Base-by-base conservation (phyloP, 2,888 invertebrate species). In the Stenchaetothrips biformis region DNA sequence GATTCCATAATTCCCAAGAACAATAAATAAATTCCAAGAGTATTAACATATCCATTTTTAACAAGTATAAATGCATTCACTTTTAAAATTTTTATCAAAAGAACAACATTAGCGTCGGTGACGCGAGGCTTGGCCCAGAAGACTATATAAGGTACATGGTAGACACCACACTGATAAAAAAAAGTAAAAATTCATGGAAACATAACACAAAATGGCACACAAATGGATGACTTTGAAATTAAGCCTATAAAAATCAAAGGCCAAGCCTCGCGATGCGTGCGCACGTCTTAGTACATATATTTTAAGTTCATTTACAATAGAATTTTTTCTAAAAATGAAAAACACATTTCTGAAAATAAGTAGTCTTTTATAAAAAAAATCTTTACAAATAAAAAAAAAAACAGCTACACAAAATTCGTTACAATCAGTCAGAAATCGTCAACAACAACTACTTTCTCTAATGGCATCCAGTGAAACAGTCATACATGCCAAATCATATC, bases 281-380 rank as follows among this genome's bases (percentile, higher is more conserved):
- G 67, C 25, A 74, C 21, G 59, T 25, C 21, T 74, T 74, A 25
- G 11, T 21, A 67, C n/a, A 67, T 67, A 80, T 80, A 80, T 80
- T 81, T 78, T 78, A 81, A 79, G 67, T 81, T 59, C 53, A 81
- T 79, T 81, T 79, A 79, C 78, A 80, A 80, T 67, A 77, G 79
- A 79, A 78, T 77, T 53, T 78, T 67, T 77, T 74, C 78, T 79
- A 77, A 59, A 74, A 53, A 74, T 80, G 77, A 81, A 80, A 74
- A 79, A 79, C 74, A 81, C 79, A 80, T 80, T 82, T 81, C 81
- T 83, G 62, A 79, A 80, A 83, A 82, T 81, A 81, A 79, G 81
- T 81, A 81, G 80, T 79, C 79, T 80, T 80, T 78, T 79, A 77
- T 48, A 25, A 79, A 67, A 78, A 80, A 49, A 79, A 77, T n/a